Conservation (phyloP, 2,888 invertebrate genomes). For the Panzeria rudis region DNA sequence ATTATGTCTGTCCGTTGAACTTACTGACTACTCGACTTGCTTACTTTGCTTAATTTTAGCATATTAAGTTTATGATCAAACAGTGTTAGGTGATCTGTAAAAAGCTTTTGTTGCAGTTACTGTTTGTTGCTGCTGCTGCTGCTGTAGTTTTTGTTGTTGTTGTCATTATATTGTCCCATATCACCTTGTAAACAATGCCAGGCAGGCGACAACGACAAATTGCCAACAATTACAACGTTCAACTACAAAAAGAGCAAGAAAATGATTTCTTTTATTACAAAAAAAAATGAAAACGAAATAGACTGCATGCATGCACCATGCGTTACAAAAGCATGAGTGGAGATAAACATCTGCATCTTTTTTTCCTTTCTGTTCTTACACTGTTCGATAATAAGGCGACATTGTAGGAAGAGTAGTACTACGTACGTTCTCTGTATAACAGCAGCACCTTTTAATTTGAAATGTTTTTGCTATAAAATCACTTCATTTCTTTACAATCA, state of each 20-base stretch:
- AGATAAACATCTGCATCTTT: constrained; percentile 44
- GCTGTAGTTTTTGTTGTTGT: constrained; percentile 28
- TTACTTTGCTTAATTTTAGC: constrained; percentile 37
- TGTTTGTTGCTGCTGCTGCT: background rate
- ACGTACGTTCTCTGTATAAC: background rate
- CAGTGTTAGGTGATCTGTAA: constrained; percentile 64
- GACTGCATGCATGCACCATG: constrained; percentile 29
- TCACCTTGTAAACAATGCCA: constrained; percentile 71
- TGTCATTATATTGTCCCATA: constrained; percentile 55
- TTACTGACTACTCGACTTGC: constrained; percentile 38
- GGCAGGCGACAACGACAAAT: constrained; percentile 80
- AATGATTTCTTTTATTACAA: constrained; percentile 53
- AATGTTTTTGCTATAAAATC: constrained; percentile 41
- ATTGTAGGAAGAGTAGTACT: background rate
- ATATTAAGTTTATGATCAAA: constrained; percentile 54
- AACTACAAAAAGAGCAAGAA: constrained; percentile 32
- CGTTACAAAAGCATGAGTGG: constrained; percentile 23
- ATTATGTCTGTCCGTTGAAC: constrained; percentile 6
- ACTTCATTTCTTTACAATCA: constrained; percentile 43
- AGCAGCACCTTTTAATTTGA: constrained; percentile 36
- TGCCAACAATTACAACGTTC: constrained; percentile 79
- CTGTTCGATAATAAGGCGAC: constrained; percentile 18
- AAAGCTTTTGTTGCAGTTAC: constrained; percentile 49
- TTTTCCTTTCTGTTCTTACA: background rate
- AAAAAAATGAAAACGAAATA: constrained; percentile 48